A percentile compares a stretch with the other conserved stretches of the same genome.
Evolutionary conservation across 2,797 vertebrate species (phyloP).

Genomic region (Telmatherina bonti): DNA sequence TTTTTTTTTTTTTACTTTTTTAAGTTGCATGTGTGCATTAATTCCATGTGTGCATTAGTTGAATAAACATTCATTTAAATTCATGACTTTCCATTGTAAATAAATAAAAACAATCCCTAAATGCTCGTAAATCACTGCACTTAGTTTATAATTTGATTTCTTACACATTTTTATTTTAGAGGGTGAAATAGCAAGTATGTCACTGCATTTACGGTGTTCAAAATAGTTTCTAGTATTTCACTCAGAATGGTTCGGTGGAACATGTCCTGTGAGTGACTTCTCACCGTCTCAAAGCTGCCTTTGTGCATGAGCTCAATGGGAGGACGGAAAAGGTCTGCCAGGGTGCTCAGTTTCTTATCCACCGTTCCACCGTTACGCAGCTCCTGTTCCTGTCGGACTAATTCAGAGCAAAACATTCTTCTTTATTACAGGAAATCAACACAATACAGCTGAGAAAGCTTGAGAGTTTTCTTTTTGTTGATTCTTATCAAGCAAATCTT

Average conservation of each 20-base stretch:
- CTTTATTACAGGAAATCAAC: constrained; percentile 14
- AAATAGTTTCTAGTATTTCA: constrained; percentile 37
- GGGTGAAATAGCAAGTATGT: neutral
- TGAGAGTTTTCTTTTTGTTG: neutral
- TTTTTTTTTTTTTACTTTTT: neutral
- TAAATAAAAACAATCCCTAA: too few relatives aligned
- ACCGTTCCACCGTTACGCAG: constrained; percentile 95
- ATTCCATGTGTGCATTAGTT: neutral
- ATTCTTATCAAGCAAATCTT: neutral
- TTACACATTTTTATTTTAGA: too few relatives aligned
- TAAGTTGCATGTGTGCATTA: too few relatives aligned
- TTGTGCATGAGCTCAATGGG: constrained; percentile 99
- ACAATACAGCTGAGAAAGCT: constrained; percentile 2
- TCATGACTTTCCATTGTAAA: neutral
- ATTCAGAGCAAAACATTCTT: constrained; percentile 32
- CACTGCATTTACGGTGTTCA: neutral
- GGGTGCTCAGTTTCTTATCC: constrained; percentile 98
- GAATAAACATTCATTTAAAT: neutral
- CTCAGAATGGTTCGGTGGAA: constrained; percentile 44
- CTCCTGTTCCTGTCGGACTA: constrained; percentile 99
- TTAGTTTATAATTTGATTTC: too few relatives aligned
- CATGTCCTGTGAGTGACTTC: constrained; percentile 56
- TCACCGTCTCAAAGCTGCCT: constrained; percentile 99
- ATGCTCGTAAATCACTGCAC: too few relatives aligned
- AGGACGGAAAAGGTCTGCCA: constrained; percentile 98